Base-by-base conservation (phyloP, 2,888 invertebrate genomes). In the Temnothorax unifasciatus region DNA sequence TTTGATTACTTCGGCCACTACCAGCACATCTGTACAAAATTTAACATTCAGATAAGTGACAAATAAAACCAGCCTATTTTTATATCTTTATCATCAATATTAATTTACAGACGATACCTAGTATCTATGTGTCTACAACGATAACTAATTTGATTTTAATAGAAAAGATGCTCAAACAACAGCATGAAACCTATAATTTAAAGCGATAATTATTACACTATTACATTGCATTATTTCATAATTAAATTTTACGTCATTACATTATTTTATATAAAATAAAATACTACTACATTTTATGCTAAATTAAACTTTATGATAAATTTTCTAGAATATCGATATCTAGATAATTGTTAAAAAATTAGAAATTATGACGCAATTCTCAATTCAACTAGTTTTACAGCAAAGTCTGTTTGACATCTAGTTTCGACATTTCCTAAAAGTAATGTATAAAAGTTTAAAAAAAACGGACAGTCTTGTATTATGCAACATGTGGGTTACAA, bases 21-120 rank as follows among this genome's bases (percentile, higher is more conserved):
- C 85, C 61, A 95, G 84, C 21, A 94, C 92, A 54, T 93, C 94
- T 94, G 74, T 18, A 87, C 69, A 59, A 75, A 63, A 71, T 21
- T 68, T 21, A 18, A 54, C 0, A 15, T 52, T 69, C 29, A 82
- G 8, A 54, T 41, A 54, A 69, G 52, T 4, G 1, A 50, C 64
- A 25, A 61, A 21, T 0, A 8, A 25, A 25, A 25, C 25, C 25
- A 25, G 1, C 1, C 1, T 25, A 25, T 25, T 25, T 25, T 25
- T 34, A 9, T 1, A 38, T 57, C 9, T n/a, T 29, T 44, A 34
- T 47, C 29, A 57, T 73, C 6, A 0, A 18, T 38, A 54, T n/a
- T 21, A 50, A 34, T 8, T 1, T 0, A 38, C n/a, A 8, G 4
- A n/a, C 9, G 3, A 6, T 21, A 34, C 8, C 44, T 21, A 41